phyloP scores from a whole-genome alignment of 1,140 invertebrate genomes.

The Portunus trituberculatus region DNA sequence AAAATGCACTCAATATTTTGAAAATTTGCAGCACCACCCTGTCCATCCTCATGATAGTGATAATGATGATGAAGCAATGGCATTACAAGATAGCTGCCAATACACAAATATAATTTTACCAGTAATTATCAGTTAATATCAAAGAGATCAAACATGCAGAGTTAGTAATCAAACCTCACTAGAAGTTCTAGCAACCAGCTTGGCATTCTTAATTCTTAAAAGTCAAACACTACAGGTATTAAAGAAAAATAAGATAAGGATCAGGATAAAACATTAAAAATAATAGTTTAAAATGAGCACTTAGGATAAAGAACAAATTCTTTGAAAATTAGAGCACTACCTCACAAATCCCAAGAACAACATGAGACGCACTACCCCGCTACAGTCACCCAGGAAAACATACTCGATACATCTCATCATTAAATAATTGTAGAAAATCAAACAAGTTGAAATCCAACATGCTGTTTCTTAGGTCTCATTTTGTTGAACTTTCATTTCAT shows the following conservation, averaged over 20 bases:
- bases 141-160: constrained; percentile 53
- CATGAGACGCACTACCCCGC: constrained; percentile 63
- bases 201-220: constrained; percentile 59
- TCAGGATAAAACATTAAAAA: constrained; percentile 30
- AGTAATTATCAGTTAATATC: constrained; percentile 41
- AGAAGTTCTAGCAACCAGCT: constrained; percentile 58
- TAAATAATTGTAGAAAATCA: background rate
- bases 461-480: constrained; percentile 39
- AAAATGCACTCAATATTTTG: background rate
- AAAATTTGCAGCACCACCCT: constrained; percentile 35
- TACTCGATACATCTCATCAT: background rate
- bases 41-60: constrained; percentile 41
- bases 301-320: constrained; percentile 46
- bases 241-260: constrained; percentile 54
- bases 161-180: constrained; percentile 61
- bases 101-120: constrained; percentile 54
- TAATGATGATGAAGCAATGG: constrained; percentile 49
- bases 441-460: constrained; percentile 23
- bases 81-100: constrained; percentile 25
- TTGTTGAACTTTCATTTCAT: background rate
- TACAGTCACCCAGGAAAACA: constrained; percentile 48
- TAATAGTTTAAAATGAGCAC: constrained; percentile 39
- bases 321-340: constrained; percentile 43
- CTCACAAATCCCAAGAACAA: constrained; percentile 58
- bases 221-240: constrained; percentile 59